Base-by-base conservation (phyloP, 2,797 vertebrate genomes). In the Pelobates cultripes region DNA sequence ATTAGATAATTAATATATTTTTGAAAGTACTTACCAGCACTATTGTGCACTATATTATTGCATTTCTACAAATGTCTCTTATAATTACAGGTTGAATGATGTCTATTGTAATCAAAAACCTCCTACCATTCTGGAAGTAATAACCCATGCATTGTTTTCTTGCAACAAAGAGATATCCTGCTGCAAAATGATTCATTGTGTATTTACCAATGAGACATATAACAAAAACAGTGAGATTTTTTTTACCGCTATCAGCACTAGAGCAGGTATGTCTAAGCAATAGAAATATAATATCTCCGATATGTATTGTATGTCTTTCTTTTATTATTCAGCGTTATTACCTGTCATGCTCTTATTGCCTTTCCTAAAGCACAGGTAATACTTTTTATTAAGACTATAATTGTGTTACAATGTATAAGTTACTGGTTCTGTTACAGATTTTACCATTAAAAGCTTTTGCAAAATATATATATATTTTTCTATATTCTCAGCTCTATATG, bases 31-130 rank as follows among this genome's bases (percentile, higher is more conserved):
- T 68, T 15, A 68, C 12, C 43, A 43, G 61, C 14, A 28, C n/a
- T 64, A 64, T 40, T 64, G 3, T 42, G 41, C n/a, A 13, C 12
- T 8, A 43, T 9, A 68, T 12, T 43, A 13, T 10, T 68, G 40
- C 40, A 68, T 68, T 68, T 68, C 42, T 43, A 68, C 42, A 68
- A 68, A 68, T 68, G 41, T 5, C 40, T 42, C 4, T 9, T 15
- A 43, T 43, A 68, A 68, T 68, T 68, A 68, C 12, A 68, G 61
- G 10, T 64, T 64, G 61, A 64, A 64, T 64, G 17, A 64, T 64
- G 61, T 7, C 28, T 64, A 64, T 64, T 64, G 10, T 64, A 64
- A 64, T 64, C n/a, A 64, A 64, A 17, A 4, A 5, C 61, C 61
- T 64, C 41, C 66, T 68, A 14, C 3, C 41, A 15, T 68, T 68